These are phyloP conservation scores for Terrapene triunguis DNA, from an alignment of 2,113 vertebrate genomes.

Conservation along the genomic window DNA sequence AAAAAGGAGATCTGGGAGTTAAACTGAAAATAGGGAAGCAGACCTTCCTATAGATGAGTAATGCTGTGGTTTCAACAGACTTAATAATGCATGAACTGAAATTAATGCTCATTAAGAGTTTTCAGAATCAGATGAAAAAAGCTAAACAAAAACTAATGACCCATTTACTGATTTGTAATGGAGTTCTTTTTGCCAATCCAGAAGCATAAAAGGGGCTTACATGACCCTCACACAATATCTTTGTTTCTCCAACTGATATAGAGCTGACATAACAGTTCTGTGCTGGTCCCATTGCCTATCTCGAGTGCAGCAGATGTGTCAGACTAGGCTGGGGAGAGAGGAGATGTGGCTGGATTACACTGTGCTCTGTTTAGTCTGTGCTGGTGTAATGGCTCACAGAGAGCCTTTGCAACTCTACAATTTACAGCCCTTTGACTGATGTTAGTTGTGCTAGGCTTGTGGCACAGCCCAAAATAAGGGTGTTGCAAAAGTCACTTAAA, in stretches of 20 bases:
- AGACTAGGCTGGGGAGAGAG: not conserved
- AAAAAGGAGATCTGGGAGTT: conserved; percentile 63
- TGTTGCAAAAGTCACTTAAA: not conserved
- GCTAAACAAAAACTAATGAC: not conserved
- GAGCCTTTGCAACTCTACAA: not conserved
- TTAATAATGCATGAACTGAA: not conserved
- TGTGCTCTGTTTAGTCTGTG: not conserved
- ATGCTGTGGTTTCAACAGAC: not conserved
- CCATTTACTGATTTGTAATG: not conserved
- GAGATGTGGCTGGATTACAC: accelerated
- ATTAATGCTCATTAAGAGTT: not conserved
- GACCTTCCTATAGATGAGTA: conserved; percentile 40
- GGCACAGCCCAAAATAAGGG: not conserved
- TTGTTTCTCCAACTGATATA: not conserved
- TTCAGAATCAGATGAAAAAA: not conserved
- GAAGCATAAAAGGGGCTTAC: not conserved
- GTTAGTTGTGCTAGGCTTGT: not conserved
- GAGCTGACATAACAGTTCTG: not conserved
- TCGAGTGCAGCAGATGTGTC: not conserved
- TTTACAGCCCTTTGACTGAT: not conserved
- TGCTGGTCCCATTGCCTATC: not conserved
- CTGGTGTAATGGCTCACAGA: not conserved
- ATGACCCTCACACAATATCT: not conserved
- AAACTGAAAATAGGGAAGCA: conserved; percentile 62
- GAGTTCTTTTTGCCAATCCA: conserved; percentile 5